Base-by-base conservation (phyloP, 2,888 invertebrate species). In the Diloba caeruleocephala region DNA sequence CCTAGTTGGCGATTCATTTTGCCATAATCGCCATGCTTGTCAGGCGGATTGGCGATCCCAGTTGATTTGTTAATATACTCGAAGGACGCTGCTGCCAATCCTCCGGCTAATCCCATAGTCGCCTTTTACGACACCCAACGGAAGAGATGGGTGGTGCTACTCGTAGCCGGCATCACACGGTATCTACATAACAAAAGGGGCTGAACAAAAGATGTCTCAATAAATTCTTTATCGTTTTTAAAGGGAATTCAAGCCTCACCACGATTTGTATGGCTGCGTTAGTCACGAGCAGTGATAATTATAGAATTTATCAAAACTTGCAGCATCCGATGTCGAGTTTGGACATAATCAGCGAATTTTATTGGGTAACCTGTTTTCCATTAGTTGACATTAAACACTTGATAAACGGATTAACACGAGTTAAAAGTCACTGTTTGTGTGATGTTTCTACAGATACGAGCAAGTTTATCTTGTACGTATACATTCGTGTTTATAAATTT, bases 251-350 rank as follows among this genome's bases (percentile, higher is more conserved):
- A 33, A 33, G 12, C 2, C 2, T 13, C 2, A n/a, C 10, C 6
- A 29, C 39, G 12, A 12, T 10, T 38, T 2, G 4, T 6, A 4
- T 3, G 7, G 6, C 9, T 9, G 15, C 0, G 10, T 23, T 31
- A 8, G 10, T 33, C 28, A 62, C 26, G 7, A 12, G 32, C 28
- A 9, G 2, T 33, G 37, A 54, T 61, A 28, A 8, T 19, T 12
- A 5, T 17, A 9, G 23, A 37, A 17, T 29, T 25, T 17, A 64
- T 46, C 31, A 29, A 12, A 65, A 25, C 43, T 54, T 34, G 21
- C 37, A 46, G 8, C 21, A 13, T 6, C 6, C 32, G 21, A 28
- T 33, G 25, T 33, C 33, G 42, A 8, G 9, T 31, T 1, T 19
- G 17, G 8, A n/a, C 10, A 21, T 23, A 29, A 45, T 29, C n/a